A percentile compares a stretch with the other conserved stretches of the same genome.
These are phyloP conservation scores for Trochalopteron elliotii DNA, from an alignment of 2,113 vertebrate species.

Conservation along the genomic window DNA sequence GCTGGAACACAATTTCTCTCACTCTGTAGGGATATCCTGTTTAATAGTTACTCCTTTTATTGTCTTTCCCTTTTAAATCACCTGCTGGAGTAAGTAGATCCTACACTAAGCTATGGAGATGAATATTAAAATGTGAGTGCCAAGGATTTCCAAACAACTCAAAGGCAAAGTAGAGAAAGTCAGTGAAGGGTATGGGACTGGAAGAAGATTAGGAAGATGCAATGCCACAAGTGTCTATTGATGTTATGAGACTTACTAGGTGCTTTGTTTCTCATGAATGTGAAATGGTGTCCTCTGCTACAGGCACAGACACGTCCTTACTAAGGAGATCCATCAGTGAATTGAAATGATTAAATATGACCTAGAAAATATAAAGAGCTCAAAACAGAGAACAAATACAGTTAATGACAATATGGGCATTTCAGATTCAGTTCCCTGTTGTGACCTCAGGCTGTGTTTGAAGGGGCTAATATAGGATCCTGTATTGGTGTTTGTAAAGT, in stretches of 20 bases:
- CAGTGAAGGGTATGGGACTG: background rate
- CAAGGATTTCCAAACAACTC: background rate
- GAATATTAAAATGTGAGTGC: background rate
- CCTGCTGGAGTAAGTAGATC: background rate
- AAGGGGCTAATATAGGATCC: rapidly evolving
- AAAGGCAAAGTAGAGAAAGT: background rate
- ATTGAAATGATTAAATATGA: background rate
- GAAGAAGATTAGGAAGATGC: background rate
- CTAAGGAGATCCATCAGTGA: background rate
- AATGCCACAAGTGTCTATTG: background rate
- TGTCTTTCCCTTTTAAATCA: background rate
- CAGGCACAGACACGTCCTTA: background rate
- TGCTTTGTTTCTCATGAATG: background rate
- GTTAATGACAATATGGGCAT: background rate
- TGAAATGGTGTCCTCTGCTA: background rate
- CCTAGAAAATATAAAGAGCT: background rate
- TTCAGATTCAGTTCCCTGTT: background rate
- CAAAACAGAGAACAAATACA: background rate
- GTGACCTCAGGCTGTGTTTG: background rate
- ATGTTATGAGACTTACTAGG: background rate
- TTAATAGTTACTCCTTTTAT: background rate
- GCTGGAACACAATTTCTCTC: background rate
- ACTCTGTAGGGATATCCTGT: background rate
- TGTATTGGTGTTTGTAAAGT: background rate
- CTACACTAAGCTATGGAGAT: background rate